Base-by-base conservation (phyloP, 37 sponge, comb jelly and placozoan genomes). In the Halisarca cf. caerulea region DNA sequence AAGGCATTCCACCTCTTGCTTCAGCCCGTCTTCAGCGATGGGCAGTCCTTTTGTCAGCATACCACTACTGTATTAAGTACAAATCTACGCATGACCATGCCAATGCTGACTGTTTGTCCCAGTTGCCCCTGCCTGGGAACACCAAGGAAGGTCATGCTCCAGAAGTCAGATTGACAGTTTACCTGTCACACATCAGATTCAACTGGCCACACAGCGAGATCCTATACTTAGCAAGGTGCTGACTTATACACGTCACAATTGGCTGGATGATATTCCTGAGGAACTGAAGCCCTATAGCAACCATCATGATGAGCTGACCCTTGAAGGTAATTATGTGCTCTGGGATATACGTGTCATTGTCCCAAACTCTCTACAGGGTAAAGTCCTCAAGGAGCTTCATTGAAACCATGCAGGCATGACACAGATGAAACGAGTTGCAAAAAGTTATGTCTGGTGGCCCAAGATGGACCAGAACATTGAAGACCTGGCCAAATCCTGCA, bases 401-500 rank as follows among this genome's bases (percentile, higher is more conserved):
- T 5, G 66, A 3, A 34, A n/a, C 11, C 88, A 75, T 28, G 45
- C 68, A 3, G 88, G 88, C 2, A 59, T 82, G 9, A 68, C 32
- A 15, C 23, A 61, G 3, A 88, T 88, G 88, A 82, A 88, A 41
- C 21, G 38, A 0, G 28, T 88, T 9, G 83, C 88, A 3, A 15
- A 75, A n/a, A 54, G 73, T n/a, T 45, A 87, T 58, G 58, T 87
- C 28, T 81, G 87, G 87, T 87, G 87, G 88, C 88, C 88, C 3
- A 34, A 42, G 0, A 7, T 88, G 30, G 88, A 88, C 37, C 37
- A 73, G 37, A 34, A 73, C 15, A 38, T 87, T 11, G 87, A 87
- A 27, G 74, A 47, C 2, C 17, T 32, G 25, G 83, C 35, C 4
- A 9, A 42, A 30, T 24, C 60, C 2, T 88, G 82, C 55, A 1